Conservation (phyloP, 2,797 vertebrate species). For the Choloepus didactylus region DNA sequence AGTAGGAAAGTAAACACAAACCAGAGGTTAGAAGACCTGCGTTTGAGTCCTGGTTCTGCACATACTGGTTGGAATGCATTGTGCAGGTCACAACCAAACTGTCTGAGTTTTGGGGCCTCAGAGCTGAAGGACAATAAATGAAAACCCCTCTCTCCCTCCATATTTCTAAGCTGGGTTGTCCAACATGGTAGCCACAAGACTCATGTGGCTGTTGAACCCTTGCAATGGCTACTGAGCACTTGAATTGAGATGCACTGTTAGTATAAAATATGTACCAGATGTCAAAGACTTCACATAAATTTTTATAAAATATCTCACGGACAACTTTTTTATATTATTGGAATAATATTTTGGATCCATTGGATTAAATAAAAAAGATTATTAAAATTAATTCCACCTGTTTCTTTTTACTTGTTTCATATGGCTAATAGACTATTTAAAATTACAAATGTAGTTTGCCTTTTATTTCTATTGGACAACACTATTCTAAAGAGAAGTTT, state of each 20-base stretch:
- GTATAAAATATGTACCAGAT: neutral
- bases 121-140: neutral
- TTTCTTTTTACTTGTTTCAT: constrained; percentile 18
- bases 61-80: neutral
- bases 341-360: neutral
- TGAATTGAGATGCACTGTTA: neutral
- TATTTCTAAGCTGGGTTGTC: neutral
- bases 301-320: neutral
- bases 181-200: neutral
- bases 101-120: neutral
- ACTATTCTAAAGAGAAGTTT: neutral
- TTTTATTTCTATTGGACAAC: neutral
- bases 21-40: neutral
- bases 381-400: neutral
- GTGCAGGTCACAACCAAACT: neutral
- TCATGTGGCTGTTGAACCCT: neutral
- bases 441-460: neutral
- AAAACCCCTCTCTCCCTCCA: neutral
- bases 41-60: neutral
- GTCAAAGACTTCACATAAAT: neutral
- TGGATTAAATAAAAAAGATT: neutral
- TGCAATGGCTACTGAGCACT: neutral
- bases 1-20: neutral
- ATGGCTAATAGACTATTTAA: neutral
- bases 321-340: neutral